Percentiles rank a stretch among this genome's conserved stretches.
These are phyloP conservation scores for Calameuta filiformis DNA, from an alignment of 2,888 invertebrate genomes.

Conservation along the genomic window DNA sequence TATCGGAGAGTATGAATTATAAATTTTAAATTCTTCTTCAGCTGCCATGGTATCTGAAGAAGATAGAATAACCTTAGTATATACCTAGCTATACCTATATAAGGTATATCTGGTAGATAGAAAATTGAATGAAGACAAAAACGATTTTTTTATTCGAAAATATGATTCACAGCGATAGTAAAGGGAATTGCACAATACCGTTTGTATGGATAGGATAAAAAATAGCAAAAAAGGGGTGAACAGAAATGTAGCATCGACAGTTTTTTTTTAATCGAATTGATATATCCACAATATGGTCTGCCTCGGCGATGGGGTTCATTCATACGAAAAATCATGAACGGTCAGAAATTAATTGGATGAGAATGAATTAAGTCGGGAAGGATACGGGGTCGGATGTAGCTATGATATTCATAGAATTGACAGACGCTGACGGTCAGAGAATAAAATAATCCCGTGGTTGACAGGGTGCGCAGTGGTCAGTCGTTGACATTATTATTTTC, in stretches of 20 bases:
- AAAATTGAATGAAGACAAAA: neutral
- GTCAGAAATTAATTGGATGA: slow-evolving; percentile 33
- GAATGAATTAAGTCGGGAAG: slow-evolving; percentile 29
- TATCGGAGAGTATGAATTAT: neutral
- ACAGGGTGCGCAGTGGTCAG: neutral
- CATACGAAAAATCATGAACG: slow-evolving; percentile 19
- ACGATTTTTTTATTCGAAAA: neutral
- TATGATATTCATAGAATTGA: neutral
- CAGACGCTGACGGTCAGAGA: neutral
- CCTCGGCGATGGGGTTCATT: neutral
- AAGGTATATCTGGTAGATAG: neutral
- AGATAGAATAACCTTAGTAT: no score
- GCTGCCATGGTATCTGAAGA: no score
- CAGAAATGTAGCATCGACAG: neutral
- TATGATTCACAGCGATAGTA: neutral
- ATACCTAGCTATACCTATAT: no score
- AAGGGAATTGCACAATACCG: neutral
- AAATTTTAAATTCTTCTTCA: no score
- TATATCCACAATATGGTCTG: neutral
- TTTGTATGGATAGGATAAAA: neutral
- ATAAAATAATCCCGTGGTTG: neutral
- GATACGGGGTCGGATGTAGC: neutral
- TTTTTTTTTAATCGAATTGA: neutral
- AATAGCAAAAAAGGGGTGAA: neutral
- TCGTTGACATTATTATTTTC: slow-evolving; percentile 29